Percentiles rank a stretch among this genome's conserved stretches.
Evolutionary conservation across 2,113 vertebrate species (phyloP).

Genomic region (Microtus ochrogaster): DNA sequence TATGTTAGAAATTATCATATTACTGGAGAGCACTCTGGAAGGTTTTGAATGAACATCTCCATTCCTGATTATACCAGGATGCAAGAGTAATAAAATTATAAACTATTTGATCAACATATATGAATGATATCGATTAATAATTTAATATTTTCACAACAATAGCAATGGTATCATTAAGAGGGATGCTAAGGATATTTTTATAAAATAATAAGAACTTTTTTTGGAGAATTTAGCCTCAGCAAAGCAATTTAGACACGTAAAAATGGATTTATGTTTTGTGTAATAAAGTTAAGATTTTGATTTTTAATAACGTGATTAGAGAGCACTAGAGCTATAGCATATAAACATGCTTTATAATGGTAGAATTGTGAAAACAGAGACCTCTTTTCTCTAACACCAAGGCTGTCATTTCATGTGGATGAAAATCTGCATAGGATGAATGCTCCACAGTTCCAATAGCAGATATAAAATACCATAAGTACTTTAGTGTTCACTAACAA

Average conservation of each 20-base stretch:
- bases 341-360: not conserved
- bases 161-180: not conserved
- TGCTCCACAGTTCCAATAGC: not conserved
- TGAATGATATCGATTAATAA: not conserved
- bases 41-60: not conserved
- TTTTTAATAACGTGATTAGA: not conserved
- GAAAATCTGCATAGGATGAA: not conserved
- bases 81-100: not conserved
- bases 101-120: not conserved
- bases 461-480: conserved; percentile 32
- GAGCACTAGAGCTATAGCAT: not conserved
- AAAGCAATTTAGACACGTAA: not conserved
- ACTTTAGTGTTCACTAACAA: conserved; percentile 70
- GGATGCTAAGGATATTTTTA: not conserved
- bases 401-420: not conserved
- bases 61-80: not conserved
- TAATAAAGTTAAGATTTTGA: not conserved
- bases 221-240: not conserved
- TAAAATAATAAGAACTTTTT: not conserved
- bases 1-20: not conserved
- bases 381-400: not conserved
- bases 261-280: not conserved
- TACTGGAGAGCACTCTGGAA: not conserved
- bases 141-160: not conserved
- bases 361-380: not conserved